Percentiles rank a stretch among this genome's conserved stretches.
Conservation (phyloP, 2,113 vertebrate species). For the Tapirus terrestris region DNA sequence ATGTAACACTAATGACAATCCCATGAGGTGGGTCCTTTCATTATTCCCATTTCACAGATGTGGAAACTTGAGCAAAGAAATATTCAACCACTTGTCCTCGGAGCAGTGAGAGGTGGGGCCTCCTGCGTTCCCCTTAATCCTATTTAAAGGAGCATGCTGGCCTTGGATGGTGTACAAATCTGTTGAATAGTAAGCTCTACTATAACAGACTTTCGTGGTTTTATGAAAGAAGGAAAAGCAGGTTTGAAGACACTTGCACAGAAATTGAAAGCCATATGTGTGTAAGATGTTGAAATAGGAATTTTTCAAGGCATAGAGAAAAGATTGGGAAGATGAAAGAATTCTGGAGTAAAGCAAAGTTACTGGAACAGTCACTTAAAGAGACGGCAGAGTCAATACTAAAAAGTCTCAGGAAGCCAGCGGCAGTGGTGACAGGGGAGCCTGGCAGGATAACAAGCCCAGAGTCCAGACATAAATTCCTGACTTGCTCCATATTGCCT, state of each 20-base stretch:
- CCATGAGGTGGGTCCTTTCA: not conserved
- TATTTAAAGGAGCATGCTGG: not conserved
- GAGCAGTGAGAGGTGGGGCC: not conserved
- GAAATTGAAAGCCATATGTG: not conserved
- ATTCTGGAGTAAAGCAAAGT: conserved; percentile 35
- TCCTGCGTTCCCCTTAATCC: not conserved
- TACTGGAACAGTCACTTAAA: conserved; percentile 1
- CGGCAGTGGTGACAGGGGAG: not conserved
- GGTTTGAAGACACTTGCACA: not conserved
- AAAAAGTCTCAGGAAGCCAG: not conserved
- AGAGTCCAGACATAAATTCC: not conserved
- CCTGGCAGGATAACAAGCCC: not conserved
- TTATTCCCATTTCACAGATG: not conserved
- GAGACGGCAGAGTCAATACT: not conserved
- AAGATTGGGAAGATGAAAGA: not conserved
- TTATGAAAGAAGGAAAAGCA: not conserved
- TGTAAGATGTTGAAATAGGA: not conserved
- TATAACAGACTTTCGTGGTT: not conserved
- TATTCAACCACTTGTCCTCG: not conserved
- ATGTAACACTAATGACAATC: not conserved
- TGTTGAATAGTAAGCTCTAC: not conserved
- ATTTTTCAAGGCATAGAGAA: not conserved
- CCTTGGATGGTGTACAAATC: not conserved
- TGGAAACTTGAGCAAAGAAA: not conserved
- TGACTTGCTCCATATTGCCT: not conserved